Evolutionary conservation across 2,888 invertebrate genomes (phyloP).

Genomic region (Tetranychus piercei): DNA sequence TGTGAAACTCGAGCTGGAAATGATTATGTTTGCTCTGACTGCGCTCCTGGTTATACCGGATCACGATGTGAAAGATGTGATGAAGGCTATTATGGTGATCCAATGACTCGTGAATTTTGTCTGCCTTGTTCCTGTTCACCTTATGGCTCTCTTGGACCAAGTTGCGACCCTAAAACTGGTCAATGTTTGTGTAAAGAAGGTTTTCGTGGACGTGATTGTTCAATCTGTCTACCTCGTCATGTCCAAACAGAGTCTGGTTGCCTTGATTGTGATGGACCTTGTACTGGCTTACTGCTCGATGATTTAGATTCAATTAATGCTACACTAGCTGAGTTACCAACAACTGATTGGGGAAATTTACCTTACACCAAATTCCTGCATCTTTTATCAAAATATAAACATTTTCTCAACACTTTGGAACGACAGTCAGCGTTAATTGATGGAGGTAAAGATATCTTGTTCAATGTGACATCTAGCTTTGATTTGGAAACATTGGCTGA

Average conservation of each 20-base stretch:
- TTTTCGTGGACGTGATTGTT: slow-evolving; percentile 55
- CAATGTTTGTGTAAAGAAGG: slow-evolving; percentile 61
- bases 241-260: slow-evolving; percentile 51
- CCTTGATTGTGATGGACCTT: slow-evolving; percentile 45
- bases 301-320: slow-evolving; percentile 39
- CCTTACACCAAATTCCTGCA: slow-evolving; percentile 19
- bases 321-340: background rate
- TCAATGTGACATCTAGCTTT: slow-evolving; percentile 28
- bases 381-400: slow-evolving; percentile 14
- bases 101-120: slow-evolving; percentile 54
- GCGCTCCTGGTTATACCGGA: slow-evolving; percentile 59
- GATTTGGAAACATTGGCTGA: slow-evolving; percentile 28
- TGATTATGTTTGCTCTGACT: slow-evolving; percentile 65
- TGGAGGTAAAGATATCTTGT: slow-evolving; percentile 25
- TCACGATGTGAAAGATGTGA: slow-evolving; percentile 56
- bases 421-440: slow-evolving; percentile 23
- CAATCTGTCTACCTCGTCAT: slow-evolving; percentile 54
- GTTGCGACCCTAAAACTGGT: slow-evolving; percentile 55
- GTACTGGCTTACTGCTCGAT: slow-evolving; percentile 48
- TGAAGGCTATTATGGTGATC: slow-evolving; percentile 63
- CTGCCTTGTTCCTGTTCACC: slow-evolving; percentile 52
- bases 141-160: slow-evolving; percentile 34
- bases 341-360: slow-evolving; percentile 17
- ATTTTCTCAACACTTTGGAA: slow-evolving; percentile 18
- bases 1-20: slow-evolving; percentile 38